Conservation (phyloP, 2,797 vertebrate species). For the Argyrosomus regius region DNA sequence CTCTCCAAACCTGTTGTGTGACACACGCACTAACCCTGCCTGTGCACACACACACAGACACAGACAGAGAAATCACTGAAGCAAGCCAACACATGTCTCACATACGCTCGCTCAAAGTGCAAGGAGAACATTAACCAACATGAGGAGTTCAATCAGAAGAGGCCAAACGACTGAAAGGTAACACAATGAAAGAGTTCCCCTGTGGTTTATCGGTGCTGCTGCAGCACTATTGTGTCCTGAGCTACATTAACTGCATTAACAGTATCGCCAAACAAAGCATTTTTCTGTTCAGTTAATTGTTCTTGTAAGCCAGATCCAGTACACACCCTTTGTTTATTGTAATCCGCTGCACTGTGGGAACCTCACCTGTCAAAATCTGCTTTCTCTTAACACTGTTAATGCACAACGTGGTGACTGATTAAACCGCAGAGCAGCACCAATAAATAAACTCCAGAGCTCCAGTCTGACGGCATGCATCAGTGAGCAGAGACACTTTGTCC, state of each 20-base stretch:
- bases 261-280: background rate
- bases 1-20: conserved; percentile 80
- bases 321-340: conserved; percentile 29
- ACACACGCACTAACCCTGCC: conserved; percentile 24
- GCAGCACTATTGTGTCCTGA: background rate
- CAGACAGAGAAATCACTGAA: conserved; percentile 58
- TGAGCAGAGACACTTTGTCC: background rate
- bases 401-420: conserved; percentile 47
- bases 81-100: conserved; percentile 74
- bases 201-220: conserved; percentile 22
- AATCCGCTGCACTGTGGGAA: conserved; percentile 30
- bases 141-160: conserved; percentile 6
- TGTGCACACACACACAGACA: conserved; percentile 30
- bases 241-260: background rate
- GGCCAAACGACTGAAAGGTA: conserved; percentile 7
- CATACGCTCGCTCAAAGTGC: conserved; percentile 27
- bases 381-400: conserved; percentile 34
- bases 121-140: conserved; percentile 3
- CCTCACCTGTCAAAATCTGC: conserved; percentile 39
- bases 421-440: conserved; percentile 38
- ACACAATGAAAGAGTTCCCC: background rate
- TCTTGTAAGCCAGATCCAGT: conserved; percentile 8
- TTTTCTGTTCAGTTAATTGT: conserved; percentile 2
- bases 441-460: conserved; percentile 40
- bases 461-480: conserved; percentile 23